Percentiles rank a stretch among this genome's conserved stretches.
These are phyloP conservation scores for Himantopus leucocephalus DNA, from an alignment of 2,113 vertebrate species.

Conservation along the genomic window DNA sequence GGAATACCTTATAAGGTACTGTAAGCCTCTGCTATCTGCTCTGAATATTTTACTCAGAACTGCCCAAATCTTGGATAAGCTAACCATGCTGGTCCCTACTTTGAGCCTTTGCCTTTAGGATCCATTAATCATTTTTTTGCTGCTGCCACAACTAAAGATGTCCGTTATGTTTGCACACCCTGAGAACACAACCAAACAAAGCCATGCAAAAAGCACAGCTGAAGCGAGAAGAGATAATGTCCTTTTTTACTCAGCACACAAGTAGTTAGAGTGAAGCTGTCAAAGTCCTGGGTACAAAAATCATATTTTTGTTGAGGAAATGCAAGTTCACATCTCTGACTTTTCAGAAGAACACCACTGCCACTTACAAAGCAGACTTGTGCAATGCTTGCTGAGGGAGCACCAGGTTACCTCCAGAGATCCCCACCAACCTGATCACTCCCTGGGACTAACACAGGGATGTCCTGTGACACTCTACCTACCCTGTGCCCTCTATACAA, in stretches of 20 bases:
- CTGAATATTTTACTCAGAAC: neutral
- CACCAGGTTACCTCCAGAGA: neutral
- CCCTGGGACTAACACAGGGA: neutral
- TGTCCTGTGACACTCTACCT: rapidly evolving
- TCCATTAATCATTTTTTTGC: neutral
- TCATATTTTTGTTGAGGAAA: neutral
- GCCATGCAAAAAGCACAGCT: neutral
- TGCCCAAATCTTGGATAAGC: neutral
- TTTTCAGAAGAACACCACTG: neutral
- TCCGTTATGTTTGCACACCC: neutral
- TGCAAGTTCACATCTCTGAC: neutral
- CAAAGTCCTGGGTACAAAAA: rapidly evolving
- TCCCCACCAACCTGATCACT: neutral
- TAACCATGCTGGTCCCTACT: rapidly evolving
- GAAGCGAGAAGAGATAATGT: neutral
- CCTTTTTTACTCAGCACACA: neutral
- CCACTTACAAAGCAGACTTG: neutral
- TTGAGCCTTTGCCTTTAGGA: neutral
- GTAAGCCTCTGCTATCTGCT: neutral
- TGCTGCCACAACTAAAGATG: neutral
- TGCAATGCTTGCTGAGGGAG: neutral
- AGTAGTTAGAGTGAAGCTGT: neutral
- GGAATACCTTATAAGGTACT: neutral
- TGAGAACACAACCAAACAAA: neutral
- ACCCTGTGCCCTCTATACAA: neutral